Conservation (phyloP, 1,140 invertebrate species). For the Drosophila kohkoa region DNA sequence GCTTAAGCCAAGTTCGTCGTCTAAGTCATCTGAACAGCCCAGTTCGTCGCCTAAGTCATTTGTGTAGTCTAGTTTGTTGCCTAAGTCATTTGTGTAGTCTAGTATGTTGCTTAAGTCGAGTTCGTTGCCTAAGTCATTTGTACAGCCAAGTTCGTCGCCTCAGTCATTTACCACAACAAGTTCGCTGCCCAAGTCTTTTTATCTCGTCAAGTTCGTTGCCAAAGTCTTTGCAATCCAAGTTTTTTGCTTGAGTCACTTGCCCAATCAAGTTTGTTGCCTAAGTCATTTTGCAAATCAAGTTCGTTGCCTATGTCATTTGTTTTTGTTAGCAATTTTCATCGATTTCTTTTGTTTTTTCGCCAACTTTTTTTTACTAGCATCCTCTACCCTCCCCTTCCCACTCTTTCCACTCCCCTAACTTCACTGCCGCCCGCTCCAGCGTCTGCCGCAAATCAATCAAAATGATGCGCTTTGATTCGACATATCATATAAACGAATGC, state of each 20-base stretch:
- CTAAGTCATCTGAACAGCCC: conserved; percentile 21
- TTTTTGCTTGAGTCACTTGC: neutral
- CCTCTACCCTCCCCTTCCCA: neutral
- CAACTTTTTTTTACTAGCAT: neutral
- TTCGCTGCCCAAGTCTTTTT: conserved; percentile 10
- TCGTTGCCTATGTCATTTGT: conserved; percentile 24
- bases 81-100: conserved; percentile 4
- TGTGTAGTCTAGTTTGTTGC: neutral
- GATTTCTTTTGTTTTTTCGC: neutral
- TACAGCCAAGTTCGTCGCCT: neutral
- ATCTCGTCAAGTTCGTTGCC: conserved; percentile 21
- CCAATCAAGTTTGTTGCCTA: conserved; percentile 17
- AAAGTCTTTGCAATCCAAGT: conserved; percentile 15
- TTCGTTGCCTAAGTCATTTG: conserved; percentile 27
- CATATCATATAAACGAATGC: conserved; percentile 53
- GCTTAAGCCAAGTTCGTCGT: conserved; percentile 1
- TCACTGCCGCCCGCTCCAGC: conserved; percentile 3
- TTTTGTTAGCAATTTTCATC: neutral
- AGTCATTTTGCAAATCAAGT: conserved; percentile 19
- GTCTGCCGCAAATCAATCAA: conserved; percentile 79
- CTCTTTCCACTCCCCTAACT: neutral
- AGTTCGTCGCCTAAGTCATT: conserved; percentile 21
- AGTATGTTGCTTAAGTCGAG: neutral
- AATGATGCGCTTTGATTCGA: conserved; percentile 70
- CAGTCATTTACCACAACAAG: conserved; percentile 11